These are phyloP conservation scores for Prochilodus magdalenae DNA, from an alignment of 2,113 vertebrate genomes.

Conservation along the genomic window DNA sequence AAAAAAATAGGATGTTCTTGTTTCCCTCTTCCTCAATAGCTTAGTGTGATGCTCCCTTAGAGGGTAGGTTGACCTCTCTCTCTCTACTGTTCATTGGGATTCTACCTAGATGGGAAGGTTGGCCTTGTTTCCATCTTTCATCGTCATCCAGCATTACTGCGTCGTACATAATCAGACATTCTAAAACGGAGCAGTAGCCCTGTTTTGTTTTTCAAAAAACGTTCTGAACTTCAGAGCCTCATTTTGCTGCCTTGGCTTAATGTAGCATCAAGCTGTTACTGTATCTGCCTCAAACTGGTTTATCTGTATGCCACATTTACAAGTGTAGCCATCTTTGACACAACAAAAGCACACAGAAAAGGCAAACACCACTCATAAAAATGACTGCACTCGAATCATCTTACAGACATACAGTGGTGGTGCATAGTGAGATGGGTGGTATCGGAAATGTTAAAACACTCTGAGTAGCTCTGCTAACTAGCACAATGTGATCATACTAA, in stretches of 20 bases:
- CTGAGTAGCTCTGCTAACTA: neutral
- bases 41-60: neutral
- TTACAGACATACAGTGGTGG: slow-evolving; percentile 1
- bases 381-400: neutral
- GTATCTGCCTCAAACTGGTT: neutral
- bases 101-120: neutral
- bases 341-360: slow-evolving; percentile 5
- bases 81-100: no score
- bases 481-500: slow-evolving; percentile 3
- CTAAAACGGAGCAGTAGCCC: no score
- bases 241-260: neutral
- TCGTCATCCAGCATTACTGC: neutral
- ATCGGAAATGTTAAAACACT: neutral
- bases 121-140: neutral
- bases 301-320: neutral
- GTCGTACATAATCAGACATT: neutral
- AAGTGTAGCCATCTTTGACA: neutral
- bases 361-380: neutral
- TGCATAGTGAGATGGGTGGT: neutral
- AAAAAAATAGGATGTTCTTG: no score
- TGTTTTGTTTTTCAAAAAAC: neutral
- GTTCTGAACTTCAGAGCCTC: neutral
- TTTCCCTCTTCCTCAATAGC: no score
- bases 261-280: neutral
- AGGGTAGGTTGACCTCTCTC: neutral